Base-by-base conservation (phyloP, 2,797 vertebrate species). In the Ceryle rudis region DNA sequence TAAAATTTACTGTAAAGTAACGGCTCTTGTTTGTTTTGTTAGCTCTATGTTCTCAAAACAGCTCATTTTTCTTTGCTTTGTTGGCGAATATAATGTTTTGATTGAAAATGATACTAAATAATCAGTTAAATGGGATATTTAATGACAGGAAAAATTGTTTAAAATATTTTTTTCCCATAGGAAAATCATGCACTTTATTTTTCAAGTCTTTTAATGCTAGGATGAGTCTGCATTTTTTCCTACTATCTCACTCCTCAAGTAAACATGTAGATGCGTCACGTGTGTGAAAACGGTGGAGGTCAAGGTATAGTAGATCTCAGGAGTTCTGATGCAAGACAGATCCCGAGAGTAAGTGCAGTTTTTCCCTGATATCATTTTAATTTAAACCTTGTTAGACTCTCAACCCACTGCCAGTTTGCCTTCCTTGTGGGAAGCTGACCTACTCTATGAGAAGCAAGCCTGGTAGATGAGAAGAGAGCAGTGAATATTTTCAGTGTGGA, bases 81-180 rank as follows among this genome's bases (percentile, higher is more conserved):
- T 83, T 96, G 85, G 91, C 8, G 0, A 70, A 61, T 87, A 74
- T 13, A 82, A 88, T 97, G 90, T 97, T 97, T 94, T 94, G 90
- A 95, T 85, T 97, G 94, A 96, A 97, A 96, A 92, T n/a, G n/a
- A 97, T 95, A 94, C 96, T 94, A 95, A 96, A 94, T 96, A 88
- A 94, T 94, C 92, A 86, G 93, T 84, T 91, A 94, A 93, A 61
- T 37, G 72, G 79, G 92, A 75, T 78, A 89, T 95, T 95, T 95
- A 91, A 95, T 95, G 86, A 81, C 91, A 87, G 88, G 70, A 86
- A 92, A 96, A 96, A 81, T 37, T 75, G 71, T 95, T 95, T 71
- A 58, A 90, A 95, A 60, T 89, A 80, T 62, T 85, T 78, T 70
- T 95, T 96, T 95, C 97, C 96, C 96, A 90, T 93, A 95, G 90